A percentile compares a stretch with the other conserved stretches of the same genome.
These are phyloP conservation scores for Cirrhinus molitorella DNA, from an alignment of 2,797 vertebrate genomes.

Conservation along the genomic window DNA sequence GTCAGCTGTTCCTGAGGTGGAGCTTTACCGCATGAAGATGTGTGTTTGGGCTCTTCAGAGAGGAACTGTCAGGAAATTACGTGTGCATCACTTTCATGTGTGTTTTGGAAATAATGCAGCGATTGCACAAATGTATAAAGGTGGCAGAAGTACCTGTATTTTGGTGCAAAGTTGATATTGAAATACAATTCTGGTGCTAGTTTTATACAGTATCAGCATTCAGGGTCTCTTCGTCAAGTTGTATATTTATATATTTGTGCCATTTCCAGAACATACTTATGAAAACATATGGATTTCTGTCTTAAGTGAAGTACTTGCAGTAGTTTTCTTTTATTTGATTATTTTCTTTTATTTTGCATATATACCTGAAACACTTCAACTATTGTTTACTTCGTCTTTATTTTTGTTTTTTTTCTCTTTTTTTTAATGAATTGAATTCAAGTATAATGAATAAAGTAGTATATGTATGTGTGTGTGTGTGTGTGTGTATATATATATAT, in stretches of 20 bases:
- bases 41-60: constrained; percentile 9
- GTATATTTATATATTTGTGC: too few species aligned
- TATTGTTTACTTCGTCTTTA: neutral
- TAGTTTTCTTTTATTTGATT: too few species aligned
- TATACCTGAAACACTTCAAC: neutral
- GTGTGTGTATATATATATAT: too few species aligned
- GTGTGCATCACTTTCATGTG: neutral
- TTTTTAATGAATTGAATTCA: too few species aligned
- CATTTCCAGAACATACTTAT: neutral
- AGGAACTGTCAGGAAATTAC: neutral
- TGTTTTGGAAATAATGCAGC: neutral
- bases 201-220: neutral
- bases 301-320: neutral
- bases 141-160: neutral
- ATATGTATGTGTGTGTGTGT: too few species aligned
- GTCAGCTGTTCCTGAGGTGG: constrained; percentile 16
- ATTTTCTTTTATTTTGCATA: neutral
- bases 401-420: neutral
- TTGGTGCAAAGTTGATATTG: neutral
- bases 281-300: neutral
- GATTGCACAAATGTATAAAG: neutral
- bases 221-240: neutral
- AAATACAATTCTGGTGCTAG: neutral
- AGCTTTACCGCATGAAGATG: constrained; percentile 4
- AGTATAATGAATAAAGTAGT: too few species aligned